Conservation (phyloP, 2,113 vertebrate genomes). For the Eptesicus fuscus region DNA sequence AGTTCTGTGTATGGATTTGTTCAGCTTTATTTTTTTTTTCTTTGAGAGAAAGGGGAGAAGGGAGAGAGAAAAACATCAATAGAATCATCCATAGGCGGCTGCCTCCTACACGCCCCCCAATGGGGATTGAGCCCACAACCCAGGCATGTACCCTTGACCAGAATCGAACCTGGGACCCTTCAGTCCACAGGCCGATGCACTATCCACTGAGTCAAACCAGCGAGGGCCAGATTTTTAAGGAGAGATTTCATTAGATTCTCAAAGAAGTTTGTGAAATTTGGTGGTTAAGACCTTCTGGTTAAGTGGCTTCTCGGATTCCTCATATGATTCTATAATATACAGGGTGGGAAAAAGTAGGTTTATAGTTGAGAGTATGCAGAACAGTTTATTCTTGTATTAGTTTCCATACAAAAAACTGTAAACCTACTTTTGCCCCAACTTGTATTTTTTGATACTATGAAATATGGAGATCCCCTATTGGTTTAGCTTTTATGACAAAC, state of each 20-base stretch:
- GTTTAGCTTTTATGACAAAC: constrained; percentile 2
- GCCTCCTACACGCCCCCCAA: too few species aligned
- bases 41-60: neutral
- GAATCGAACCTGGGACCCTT: too few species aligned
- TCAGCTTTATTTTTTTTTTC: neutral
- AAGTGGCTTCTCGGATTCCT: neutral
- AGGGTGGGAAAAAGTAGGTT: neutral
- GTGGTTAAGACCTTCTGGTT: neutral
- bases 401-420: neutral
- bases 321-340: neutral
- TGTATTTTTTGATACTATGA: neutral
- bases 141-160: too few species aligned
- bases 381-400: neutral
- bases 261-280: neutral
- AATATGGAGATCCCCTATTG: neutral
- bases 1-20: neutral
- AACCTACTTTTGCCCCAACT: neutral
- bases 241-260: neutral
- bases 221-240: neutral
- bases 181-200: too few species aligned
- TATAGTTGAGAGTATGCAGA: neutral
- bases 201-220: too few species aligned
- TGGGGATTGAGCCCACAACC: too few species aligned
- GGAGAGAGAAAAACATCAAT: neutral
- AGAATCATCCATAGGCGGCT: too few species aligned